Conservation (phyloP, 2,888 invertebrate species). For the Machimus atricapillus region DNA sequence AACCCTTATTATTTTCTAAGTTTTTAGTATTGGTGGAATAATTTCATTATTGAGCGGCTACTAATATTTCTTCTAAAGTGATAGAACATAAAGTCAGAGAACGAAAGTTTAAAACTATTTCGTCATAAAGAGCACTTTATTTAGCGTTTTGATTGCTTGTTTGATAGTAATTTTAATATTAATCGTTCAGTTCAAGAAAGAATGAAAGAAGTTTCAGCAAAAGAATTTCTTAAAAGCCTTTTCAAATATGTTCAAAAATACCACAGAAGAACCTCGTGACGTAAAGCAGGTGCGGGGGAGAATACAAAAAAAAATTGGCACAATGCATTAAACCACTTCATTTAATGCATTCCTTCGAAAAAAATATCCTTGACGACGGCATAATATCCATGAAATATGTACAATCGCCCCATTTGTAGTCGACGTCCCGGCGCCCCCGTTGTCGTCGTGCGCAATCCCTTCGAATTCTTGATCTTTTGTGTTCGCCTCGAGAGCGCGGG, state of each 20-base stretch:
- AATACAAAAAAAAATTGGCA: constrained; percentile 36
- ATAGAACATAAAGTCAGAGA: no score
- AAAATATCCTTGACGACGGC: constrained; percentile 41
- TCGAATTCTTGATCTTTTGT: constrained; percentile 14
- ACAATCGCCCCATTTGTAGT: constrained; percentile 10
- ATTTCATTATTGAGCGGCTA: no score
- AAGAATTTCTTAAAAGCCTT: not conserved
- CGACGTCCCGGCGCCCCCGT: not conserved
- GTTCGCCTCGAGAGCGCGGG: not conserved
- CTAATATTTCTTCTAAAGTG: no score
- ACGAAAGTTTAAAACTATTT: no score
- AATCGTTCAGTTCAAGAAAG: not conserved
- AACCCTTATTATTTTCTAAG: no score
- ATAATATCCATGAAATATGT: constrained; percentile 43
- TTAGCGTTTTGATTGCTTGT: no score
- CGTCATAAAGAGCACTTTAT: no score
- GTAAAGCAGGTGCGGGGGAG: not conserved
- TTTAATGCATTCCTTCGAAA: constrained; percentile 50
- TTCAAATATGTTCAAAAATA: not conserved
- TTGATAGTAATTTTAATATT: no score
- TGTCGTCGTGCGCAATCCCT: not conserved
- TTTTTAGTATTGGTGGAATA: no score
- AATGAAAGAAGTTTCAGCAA: not conserved
- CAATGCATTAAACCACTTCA: constrained; percentile 52
- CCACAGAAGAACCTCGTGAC: not conserved